These are phyloP conservation scores for Tachysurus fulvidraco DNA, from an alignment of 2,113 vertebrate genomes.

Conservation along the genomic window DNA sequence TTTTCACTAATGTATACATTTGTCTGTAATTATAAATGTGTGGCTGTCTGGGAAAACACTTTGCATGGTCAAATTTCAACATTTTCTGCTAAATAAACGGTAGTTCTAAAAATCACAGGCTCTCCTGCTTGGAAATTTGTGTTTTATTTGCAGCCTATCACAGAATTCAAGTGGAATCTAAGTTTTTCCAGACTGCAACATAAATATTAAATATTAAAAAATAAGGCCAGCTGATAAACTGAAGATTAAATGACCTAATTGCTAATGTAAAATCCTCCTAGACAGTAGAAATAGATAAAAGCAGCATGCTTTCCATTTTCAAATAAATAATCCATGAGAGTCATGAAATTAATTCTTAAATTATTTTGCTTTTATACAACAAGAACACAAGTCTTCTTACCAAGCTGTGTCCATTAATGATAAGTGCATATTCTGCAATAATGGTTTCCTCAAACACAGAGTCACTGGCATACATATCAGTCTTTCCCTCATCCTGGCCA, in stretches of 20 bases:
- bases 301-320: neutral
- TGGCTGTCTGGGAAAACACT: neutral
- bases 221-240: neutral
- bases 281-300: neutral
- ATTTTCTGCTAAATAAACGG: neutral
- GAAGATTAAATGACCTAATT: neutral
- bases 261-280: neutral
- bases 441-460: slow-evolving; percentile 73
- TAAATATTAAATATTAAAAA: neutral
- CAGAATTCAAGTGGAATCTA: neutral
- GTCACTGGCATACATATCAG: slow-evolving; percentile 56
- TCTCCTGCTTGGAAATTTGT: neutral
- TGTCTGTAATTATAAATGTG: neutral
- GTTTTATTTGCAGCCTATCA: neutral
- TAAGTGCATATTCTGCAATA: slow-evolving; percentile 73
- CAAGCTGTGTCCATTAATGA: slow-evolving; percentile 79
- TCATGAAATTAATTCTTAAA: neutral
- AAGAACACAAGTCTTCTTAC: slow-evolving; percentile 61
- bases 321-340: neutral
- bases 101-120: neutral
- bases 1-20: neutral
- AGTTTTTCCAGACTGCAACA: neutral
- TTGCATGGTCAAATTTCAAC: neutral
- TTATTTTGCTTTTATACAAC: too few species aligned
- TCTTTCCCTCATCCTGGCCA: slow-evolving; percentile 61